Percentiles rank a stretch among this genome's conserved stretches.
phyloP scores from a whole-genome alignment of 2,888 invertebrate genomes.

The Schrankia costaestrigalis region DNA sequence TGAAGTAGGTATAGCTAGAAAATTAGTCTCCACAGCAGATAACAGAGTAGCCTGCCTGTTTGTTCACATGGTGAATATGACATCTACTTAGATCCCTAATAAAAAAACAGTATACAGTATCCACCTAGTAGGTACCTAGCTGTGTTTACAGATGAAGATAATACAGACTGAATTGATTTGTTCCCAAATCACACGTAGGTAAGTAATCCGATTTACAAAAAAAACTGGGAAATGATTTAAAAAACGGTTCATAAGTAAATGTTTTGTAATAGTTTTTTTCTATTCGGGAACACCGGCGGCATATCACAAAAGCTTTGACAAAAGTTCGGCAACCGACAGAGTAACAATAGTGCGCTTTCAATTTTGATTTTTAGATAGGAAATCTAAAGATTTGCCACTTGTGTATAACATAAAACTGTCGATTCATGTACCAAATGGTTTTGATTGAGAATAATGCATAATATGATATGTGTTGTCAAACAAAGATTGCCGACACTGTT shows the following conservation, averaged over 20 bases:
- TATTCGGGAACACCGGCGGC: conserved; percentile 45
- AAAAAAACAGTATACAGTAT: too few species aligned
- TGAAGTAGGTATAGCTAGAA: too few species aligned
- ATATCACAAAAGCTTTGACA: conserved; percentile 54
- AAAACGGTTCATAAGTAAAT: conserved; percentile 49
- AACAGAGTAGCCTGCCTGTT: too few species aligned
- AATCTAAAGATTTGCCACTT: conserved; percentile 60
- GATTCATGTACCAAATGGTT: conserved; percentile 46
- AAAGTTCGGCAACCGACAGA: conserved; percentile 60
- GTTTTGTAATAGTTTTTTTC: conserved; percentile 54
- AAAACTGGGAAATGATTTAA: conserved; percentile 34
- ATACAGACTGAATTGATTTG: conserved; percentile 8
- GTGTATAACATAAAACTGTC: conserved; percentile 42
- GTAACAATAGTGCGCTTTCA: conserved; percentile 53
- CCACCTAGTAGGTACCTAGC: too few species aligned
- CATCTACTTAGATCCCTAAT: too few species aligned
- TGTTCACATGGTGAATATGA: too few species aligned
- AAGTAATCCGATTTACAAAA: conserved; percentile 41
- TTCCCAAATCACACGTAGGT: too few species aligned
- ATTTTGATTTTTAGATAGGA: conserved; percentile 71
- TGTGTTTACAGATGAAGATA: too few species aligned
- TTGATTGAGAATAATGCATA: conserved; percentile 43
- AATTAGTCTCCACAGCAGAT: too few species aligned
- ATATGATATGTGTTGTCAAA: conserved; percentile 52
- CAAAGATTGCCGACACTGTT: conserved; percentile 35